Evolutionary conservation across 2,113 vertebrate species (phyloP), one percentile per base, ranked within the genome.

Genomic region (Aviceda subcristata): DNA sequence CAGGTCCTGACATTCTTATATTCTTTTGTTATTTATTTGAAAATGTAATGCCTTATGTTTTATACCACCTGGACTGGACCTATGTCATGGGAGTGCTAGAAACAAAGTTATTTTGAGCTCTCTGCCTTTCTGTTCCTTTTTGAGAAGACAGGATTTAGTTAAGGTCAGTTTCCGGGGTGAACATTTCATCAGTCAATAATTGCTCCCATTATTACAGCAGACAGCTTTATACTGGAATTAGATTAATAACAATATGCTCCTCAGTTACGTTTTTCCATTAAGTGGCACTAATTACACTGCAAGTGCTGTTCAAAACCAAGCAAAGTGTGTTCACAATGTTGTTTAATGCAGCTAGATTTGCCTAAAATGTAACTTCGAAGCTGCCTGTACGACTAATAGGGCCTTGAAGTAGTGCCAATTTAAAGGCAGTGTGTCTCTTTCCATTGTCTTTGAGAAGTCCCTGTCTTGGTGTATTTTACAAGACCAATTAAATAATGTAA

Each of bases 231-330:
- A 96, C 26, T 96, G 73, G 84, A 90, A 94, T 91, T 92, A 95
- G 90, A 96, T 98, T 97, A 96, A 97, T 97, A 97, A 95, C 36
- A 92, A 91, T 96, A 96, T 84, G 86, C 75, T 86, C 55, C 94
- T 95, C 78, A 86, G 91, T 92, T 97, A 95, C 7, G 55, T 90
- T 96, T 64, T 97, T 94, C 76, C 62, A 95, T 97, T 97, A 98
- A 97, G 80, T 94, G 74, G 46, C 69, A 94, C 89, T 97, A 98
- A 98, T 97, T 97, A 94, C 32, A 77, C 63, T 81, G 76, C 76
- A 95, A 96, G 73, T 95, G 89, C 96, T 97, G 72, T 94, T 98
- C 94, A 97, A 96, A 97, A 94, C 88, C 75, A 97, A 90, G 89
- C 46, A 94, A 83, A 97, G 59, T 97, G 48, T 94, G 93, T 85